These are phyloP conservation scores for Heteractis magnifica DNA, from an alignment of 92 coral and sea anemone species.

Conservation along the genomic window DNA sequence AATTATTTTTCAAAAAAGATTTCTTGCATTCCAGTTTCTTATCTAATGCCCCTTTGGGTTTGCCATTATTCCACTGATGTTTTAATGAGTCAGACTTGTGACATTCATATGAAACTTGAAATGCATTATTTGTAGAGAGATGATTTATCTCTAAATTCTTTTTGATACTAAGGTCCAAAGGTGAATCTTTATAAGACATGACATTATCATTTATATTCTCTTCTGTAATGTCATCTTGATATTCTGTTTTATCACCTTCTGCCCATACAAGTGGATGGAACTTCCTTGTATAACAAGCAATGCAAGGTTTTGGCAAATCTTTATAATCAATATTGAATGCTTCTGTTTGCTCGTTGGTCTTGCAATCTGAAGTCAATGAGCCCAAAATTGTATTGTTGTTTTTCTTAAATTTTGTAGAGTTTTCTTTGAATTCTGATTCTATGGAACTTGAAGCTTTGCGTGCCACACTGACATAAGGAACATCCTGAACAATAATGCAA, in stretches of 20 bases:
- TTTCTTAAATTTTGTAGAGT: neutral
- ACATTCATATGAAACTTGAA: neutral
- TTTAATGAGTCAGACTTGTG: neutral
- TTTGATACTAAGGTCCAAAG: neutral
- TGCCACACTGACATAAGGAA: neutral
- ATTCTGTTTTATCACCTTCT: neutral
- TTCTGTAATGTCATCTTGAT: neutral
- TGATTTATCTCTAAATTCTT: neutral
- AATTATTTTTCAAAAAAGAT: neutral
- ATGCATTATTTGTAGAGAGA: neutral
- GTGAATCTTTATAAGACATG: neutral
- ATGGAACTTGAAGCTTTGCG: neutral
- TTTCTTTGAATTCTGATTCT: neutral
- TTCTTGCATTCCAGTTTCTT: neutral
- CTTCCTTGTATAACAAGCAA: constrained; percentile 27
- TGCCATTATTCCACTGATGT: neutral
- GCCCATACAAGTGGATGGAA: neutral
- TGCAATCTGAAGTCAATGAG: neutral
- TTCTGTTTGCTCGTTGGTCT: neutral
- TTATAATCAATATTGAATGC: neutral
- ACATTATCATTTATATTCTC: neutral
- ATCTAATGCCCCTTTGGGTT: neutral
- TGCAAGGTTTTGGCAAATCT: constrained; percentile 30
- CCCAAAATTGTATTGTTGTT: neutral
- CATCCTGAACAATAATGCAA: neutral